These are phyloP conservation scores for Rhingia rostrata DNA, from an alignment of 2,888 invertebrate genomes.

Conservation along the genomic window DNA sequence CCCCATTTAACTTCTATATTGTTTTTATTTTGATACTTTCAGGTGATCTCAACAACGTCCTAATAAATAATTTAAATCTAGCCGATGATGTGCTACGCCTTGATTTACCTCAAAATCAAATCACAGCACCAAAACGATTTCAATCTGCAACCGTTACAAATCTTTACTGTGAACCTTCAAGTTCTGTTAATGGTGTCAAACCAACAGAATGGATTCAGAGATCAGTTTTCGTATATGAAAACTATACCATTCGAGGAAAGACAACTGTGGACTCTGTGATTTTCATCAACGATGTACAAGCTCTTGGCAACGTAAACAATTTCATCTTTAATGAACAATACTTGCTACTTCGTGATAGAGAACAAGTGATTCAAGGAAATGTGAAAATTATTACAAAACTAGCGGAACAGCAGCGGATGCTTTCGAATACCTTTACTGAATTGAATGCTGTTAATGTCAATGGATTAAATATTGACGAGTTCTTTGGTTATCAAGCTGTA, in stretches of 20 bases:
- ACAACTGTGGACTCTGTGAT: slow-evolving; percentile 80
- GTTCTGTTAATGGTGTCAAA: slow-evolving; percentile 83
- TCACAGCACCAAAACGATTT: slow-evolving; percentile 83
- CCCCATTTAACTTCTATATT: background rate
- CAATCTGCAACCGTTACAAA: slow-evolving; percentile 80
- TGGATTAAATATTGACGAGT: slow-evolving; percentile 79
- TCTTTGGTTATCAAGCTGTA: slow-evolving; percentile 79
- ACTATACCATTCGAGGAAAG: slow-evolving; percentile 83
- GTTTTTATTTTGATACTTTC: slow-evolving; percentile 3
- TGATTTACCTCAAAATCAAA: slow-evolving; percentile 80
- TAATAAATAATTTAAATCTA: slow-evolving; percentile 84
- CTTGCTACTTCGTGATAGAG: slow-evolving; percentile 79
- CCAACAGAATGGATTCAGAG: slow-evolving; percentile 83
- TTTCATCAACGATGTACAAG: slow-evolving; percentile 79
- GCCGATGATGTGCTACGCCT: slow-evolving; percentile 84
- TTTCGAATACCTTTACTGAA: slow-evolving; percentile 78
- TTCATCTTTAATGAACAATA: slow-evolving; percentile 81
- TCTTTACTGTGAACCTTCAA: slow-evolving; percentile 79
- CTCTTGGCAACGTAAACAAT: slow-evolving; percentile 81
- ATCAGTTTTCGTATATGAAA: slow-evolving; percentile 81
- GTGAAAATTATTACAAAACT: slow-evolving; percentile 77
- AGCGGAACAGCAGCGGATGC: slow-evolving; percentile 75
- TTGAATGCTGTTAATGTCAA: slow-evolving; percentile 79
- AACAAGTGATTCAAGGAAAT: slow-evolving; percentile 78
- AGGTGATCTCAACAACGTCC: slow-evolving; percentile 80